Percentiles rank a stretch among this genome's conserved stretches.
phyloP scores from a whole-genome alignment of 2,797 vertebrate genomes.

The Otolemur crassicaudatus region DNA sequence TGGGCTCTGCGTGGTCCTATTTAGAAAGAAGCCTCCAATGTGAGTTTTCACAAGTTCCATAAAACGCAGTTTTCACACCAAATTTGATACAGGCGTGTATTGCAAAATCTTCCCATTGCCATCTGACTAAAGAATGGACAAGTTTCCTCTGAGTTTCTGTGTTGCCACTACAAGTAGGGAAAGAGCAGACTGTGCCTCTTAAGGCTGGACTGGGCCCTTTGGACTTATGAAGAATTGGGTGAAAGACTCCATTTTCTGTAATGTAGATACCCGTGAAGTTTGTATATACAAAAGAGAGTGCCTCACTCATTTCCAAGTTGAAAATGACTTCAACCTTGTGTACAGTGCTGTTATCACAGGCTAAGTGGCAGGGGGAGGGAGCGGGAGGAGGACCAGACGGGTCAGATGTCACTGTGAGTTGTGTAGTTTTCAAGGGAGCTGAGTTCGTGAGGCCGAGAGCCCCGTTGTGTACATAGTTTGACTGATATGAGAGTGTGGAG shows the following conservation, averaged over 20 bases:
- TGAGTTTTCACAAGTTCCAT: constrained; percentile 76
- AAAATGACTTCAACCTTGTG: not conserved
- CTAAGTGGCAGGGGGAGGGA: not conserved
- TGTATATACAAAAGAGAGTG: not conserved
- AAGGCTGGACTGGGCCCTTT: constrained; percentile 3
- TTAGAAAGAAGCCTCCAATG: constrained; percentile 76
- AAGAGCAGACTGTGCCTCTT: not conserved
- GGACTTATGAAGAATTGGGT: not conserved
- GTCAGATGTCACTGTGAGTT: not conserved
- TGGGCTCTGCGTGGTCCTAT: constrained; percentile 67
- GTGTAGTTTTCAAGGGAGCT: not conserved
- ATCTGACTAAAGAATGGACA: constrained; percentile 77
- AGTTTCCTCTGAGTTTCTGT: constrained; percentile 64
- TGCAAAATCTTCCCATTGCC: constrained; percentile 60
- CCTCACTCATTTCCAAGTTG: constrained; percentile 40
- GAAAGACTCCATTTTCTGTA: constrained; percentile 11
- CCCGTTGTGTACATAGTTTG: not conserved
- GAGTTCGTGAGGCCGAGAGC: rapidly evolving
- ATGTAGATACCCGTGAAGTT: not conserved
- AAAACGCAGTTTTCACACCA: constrained; percentile 80
- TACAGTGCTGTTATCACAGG: not conserved
- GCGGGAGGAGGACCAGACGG: not conserved
- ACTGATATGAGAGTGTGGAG: not conserved
- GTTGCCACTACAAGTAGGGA: constrained; percentile 36
- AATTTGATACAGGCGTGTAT: constrained; percentile 79